Conservation (phyloP, 2,888 invertebrate genomes). For the Dicranocentrus wangi region DNA sequence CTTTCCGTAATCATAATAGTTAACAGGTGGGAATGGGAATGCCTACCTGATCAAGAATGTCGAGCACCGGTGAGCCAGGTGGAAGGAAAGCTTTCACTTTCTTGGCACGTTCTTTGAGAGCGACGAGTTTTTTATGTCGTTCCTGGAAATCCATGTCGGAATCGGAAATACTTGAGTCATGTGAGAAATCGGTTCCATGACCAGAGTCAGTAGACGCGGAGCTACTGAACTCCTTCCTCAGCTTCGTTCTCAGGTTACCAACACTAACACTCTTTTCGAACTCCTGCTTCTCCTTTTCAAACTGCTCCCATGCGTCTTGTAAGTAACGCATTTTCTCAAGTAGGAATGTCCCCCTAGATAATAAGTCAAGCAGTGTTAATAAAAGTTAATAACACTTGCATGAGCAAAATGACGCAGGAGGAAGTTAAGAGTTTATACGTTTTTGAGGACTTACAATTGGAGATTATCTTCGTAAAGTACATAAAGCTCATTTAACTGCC, state of each 20-base stretch:
- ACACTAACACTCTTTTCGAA: conserved; percentile 70
- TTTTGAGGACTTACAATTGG: conserved; percentile 68
- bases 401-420: too few species aligned
- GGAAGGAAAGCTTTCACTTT: conserved; percentile 71
- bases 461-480: conserved; percentile 72
- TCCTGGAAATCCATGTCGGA: conserved; percentile 72
- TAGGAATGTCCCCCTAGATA: conserved; percentile 69
- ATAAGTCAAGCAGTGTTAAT: neutral
- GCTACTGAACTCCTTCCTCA: conserved; percentile 70
- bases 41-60: conserved; percentile 69
- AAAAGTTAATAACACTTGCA: neutral
- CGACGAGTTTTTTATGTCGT: conserved; percentile 69
- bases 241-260: conserved; percentile 57
- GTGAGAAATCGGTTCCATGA: conserved; percentile 72
- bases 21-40: too few species aligned
- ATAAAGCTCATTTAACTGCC: conserved; percentile 72
- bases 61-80: conserved; percentile 71
- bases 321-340: conserved; percentile 72
- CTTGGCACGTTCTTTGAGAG: conserved; percentile 70
- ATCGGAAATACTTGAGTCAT: conserved; percentile 72
- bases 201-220: conserved; percentile 72
- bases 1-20: too few species aligned
- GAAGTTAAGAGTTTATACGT: too few species aligned
- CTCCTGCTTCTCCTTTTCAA: conserved; percentile 70
- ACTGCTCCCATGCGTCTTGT: conserved; percentile 72